These are phyloP conservation scores for Gastrophysa polygoni DNA, from an alignment of 2,888 invertebrate genomes.

Conservation along the genomic window DNA sequence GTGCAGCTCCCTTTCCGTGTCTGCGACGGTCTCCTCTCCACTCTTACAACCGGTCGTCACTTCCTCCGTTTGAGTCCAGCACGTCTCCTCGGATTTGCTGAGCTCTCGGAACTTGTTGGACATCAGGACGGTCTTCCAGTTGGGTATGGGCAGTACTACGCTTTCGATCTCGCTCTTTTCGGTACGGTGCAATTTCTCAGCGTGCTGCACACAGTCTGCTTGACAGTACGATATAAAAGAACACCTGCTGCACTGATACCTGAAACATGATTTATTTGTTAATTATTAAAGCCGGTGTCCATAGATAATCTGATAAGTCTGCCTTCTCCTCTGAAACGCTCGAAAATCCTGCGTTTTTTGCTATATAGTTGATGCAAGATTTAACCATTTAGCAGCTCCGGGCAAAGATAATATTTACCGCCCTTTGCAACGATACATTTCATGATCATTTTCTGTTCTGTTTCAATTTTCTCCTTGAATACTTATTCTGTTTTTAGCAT, in stretches of 20 bases:
- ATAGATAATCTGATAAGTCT: too few relatives aligned
- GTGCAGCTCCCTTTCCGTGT: background rate
- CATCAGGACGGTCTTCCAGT: conserved; percentile 49
- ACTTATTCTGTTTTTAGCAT: too few relatives aligned
- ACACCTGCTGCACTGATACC: conserved; percentile 78
- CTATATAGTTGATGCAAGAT: too few relatives aligned
- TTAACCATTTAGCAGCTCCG: too few relatives aligned
- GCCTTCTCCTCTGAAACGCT: too few relatives aligned
- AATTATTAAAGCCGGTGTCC: too few relatives aligned
- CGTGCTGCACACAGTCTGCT: conserved; percentile 69
- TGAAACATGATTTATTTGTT: background rate
- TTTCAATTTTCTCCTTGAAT: too few relatives aligned
- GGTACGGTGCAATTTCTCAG: conserved; percentile 67
- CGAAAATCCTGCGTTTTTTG: too few relatives aligned
- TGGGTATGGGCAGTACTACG: conserved; percentile 50
- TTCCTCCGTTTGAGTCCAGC: conserved; percentile 34
- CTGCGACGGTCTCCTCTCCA: conserved; percentile 16
- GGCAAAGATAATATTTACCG: too few relatives aligned
- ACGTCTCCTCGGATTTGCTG: conserved; percentile 28
- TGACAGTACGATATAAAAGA: conserved; percentile 71
- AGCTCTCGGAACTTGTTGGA: conserved; percentile 45
- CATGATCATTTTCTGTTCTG: too few relatives aligned
- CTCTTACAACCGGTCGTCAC: background rate
- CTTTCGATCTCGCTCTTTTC: conserved; percentile 58
- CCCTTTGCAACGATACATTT: too few relatives aligned